A percentile compares a stretch with the other conserved stretches of the same genome.
Conservation (phyloP, 2,888 invertebrate genomes). For the Scelioninae gen. 2 region DNA sequence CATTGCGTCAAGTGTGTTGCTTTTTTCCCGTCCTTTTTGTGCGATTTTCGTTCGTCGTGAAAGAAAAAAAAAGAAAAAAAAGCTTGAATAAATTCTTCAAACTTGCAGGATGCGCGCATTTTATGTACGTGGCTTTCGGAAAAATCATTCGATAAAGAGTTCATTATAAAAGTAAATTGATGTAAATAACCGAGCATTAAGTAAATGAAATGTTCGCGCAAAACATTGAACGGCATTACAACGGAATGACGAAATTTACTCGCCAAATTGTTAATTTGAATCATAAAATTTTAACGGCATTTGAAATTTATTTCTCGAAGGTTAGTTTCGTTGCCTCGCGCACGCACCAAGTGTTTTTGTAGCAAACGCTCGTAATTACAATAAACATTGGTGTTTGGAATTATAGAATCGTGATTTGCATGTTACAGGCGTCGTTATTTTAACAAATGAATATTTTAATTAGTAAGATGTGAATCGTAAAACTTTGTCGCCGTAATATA, state of each 20-base stretch:
- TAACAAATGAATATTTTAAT: constrained; percentile 58
- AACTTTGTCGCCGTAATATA: constrained; percentile 35
- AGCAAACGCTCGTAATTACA: constrained; percentile 42
- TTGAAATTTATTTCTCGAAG: constrained; percentile 43
- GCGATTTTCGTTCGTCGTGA: too few species aligned
- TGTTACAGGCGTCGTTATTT: constrained; percentile 43
- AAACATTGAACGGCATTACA: constrained; percentile 34
- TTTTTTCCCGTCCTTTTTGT: too few species aligned
- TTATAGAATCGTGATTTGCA: constrained; percentile 50
- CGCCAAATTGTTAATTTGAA: constrained; percentile 49
- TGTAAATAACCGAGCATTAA: constrained; percentile 24
- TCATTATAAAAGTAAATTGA: constrained; percentile 10
- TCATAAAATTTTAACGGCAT: constrained; percentile 53
- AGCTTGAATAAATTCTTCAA: too few species aligned
- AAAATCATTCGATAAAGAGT: constrained; percentile 13
- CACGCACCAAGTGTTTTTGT: constrained; percentile 27
- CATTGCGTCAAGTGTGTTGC: too few species aligned
- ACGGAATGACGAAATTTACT: constrained; percentile 40
- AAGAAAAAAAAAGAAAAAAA: too few species aligned
- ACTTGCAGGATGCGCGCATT: too few species aligned
- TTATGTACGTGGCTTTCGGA: neutral
- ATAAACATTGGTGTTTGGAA: constrained; percentile 49
- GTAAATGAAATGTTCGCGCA: constrained; percentile 41
- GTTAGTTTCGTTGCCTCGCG: constrained; percentile 18
- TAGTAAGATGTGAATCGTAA: constrained; percentile 57